Evolutionary conservation across 2,113 vertebrate species (phyloP).

Genomic region (Nettapus auritus): DNA sequence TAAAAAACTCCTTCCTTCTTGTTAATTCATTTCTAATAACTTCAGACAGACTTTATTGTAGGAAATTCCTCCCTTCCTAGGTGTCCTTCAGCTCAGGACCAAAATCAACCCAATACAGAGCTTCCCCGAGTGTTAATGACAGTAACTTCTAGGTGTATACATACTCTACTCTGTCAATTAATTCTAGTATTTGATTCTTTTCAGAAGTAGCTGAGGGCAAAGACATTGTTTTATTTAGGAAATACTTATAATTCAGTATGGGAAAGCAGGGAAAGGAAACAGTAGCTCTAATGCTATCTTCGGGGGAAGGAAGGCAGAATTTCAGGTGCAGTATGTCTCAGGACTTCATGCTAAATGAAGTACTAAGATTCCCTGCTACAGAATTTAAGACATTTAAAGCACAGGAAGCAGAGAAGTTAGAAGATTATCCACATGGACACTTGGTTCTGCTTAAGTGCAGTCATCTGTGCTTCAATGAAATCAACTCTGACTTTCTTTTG

Average conservation of each 20-base stretch:
- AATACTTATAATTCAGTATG: not conserved
- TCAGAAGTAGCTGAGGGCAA: not conserved
- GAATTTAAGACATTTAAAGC: not conserved
- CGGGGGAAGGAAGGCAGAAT: accelerated
- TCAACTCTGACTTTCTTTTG: not conserved
- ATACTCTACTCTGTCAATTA: not conserved
- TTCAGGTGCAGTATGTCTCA: not conserved
- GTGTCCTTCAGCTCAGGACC: not conserved
- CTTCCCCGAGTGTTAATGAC: not conserved
- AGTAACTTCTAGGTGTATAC: not conserved
- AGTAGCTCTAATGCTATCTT: not conserved
- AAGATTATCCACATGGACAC: not conserved
- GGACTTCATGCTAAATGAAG: not conserved
- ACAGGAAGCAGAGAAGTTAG: not conserved
- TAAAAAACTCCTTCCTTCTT: not conserved
- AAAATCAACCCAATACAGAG: not conserved
- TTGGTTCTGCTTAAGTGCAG: not conserved
- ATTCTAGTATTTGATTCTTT: not conserved
- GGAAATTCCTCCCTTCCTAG: not conserved
- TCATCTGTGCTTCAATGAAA: not conserved
- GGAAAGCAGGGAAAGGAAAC: not conserved
- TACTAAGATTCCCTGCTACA: not conserved
- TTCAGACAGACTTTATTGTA: not conserved
- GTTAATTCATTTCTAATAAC: not conserved
- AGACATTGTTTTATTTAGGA: not conserved